phyloP scores from a whole-genome alignment of 53 echinoderm and acorn worm species.

The Luidia sarsii region DNA sequence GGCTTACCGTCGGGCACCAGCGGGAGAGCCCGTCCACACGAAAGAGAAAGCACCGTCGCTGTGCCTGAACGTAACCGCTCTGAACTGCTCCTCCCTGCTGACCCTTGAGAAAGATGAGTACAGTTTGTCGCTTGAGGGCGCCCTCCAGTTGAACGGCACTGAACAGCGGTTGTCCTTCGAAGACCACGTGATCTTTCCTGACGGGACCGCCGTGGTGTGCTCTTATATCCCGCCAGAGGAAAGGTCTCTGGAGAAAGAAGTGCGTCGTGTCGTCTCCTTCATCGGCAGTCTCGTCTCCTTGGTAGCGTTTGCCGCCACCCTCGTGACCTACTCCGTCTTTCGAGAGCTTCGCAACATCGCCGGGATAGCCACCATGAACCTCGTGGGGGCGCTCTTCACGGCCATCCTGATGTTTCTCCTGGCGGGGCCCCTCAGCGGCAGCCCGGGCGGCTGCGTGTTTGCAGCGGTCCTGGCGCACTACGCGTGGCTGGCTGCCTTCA shows the following conservation, averaged over 20 bases:
- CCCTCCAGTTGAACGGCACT: not conserved
- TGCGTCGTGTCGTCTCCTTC: constrained; percentile 11
- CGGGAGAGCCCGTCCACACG: not conserved
- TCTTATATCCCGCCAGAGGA: constrained; percentile 3
- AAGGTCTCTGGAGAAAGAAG: constrained; percentile 7
- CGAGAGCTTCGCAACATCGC: constrained; percentile 29
- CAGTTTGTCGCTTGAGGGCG: not conserved
- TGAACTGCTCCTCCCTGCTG: constrained; percentile 40
- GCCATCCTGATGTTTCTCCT: constrained; percentile 23
- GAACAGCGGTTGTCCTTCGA: not conserved
- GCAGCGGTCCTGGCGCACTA: constrained; percentile 51
- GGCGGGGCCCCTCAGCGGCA: constrained; percentile 9
- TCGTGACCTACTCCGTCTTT: constrained; percentile 49
- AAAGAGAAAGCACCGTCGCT: constrained; percentile 16
- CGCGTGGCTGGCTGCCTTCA: constrained; percentile 55
- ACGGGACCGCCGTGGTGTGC: constrained; percentile 21
- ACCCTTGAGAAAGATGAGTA: constrained; percentile 1
- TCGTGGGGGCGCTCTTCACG: constrained; percentile 39
- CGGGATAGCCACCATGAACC: constrained; percentile 44
- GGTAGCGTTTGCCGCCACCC: constrained; percentile 39
- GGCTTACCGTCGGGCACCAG: not conserved
- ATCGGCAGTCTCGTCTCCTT: constrained; percentile 41
- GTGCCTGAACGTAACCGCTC: constrained; percentile 9
- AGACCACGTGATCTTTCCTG: constrained; percentile 5
- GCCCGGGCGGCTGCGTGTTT: constrained; percentile 14